Base-by-base conservation (phyloP, 1,140 invertebrate species). In the Streblospio benedicti region DNA sequence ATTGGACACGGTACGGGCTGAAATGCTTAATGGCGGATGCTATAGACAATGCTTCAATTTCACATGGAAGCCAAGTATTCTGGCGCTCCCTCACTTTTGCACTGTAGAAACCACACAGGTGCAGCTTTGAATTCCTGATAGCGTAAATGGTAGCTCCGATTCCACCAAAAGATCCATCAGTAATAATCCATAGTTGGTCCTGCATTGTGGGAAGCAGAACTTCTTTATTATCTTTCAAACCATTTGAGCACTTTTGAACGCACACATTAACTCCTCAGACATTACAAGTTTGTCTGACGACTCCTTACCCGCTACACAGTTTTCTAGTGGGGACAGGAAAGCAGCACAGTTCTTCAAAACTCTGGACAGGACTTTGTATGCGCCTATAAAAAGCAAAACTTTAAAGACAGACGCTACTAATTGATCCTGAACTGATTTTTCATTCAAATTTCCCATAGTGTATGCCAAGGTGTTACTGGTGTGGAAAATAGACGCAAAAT, bases 121-220 rank as follows among this genome's bases (percentile, higher is more conserved):
- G 23, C 16, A 55, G 4, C 20, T 59, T 44, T 2, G 50, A 35
- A 30, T 6, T 31, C 30, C 50, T 25, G 55, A 56, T 20, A 4
- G 66, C 51, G 33, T 65, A 67, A 18, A 61, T n/a, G 2, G 65
- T 68, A 33, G 63, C 63, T 9, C 59, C 53, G 18, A 66, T 57
- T 4, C 55, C 58, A 28, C 49, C 52, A 1, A 61, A 41, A 16
- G 61, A 30, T 49, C 59, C 64, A 56, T 66, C 64, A 4, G 47
- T 63, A 20, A 61, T 32, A 35, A 55, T 55, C 3, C 50, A 52
- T 25, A 30, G 25, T 31, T 28, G 16, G n/a, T n/a, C n/a, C 30
- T 14, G 1, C 9, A 28, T 47, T 28, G 45, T 47, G 45, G 45
- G 5, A 47, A n/a, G n/a, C n/a, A n/a, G 45, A 14, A 47, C 45